These are phyloP conservation scores for Poeciliopsis turneri DNA, from an alignment of 2,797 vertebrate species.

Conservation along the genomic window DNA sequence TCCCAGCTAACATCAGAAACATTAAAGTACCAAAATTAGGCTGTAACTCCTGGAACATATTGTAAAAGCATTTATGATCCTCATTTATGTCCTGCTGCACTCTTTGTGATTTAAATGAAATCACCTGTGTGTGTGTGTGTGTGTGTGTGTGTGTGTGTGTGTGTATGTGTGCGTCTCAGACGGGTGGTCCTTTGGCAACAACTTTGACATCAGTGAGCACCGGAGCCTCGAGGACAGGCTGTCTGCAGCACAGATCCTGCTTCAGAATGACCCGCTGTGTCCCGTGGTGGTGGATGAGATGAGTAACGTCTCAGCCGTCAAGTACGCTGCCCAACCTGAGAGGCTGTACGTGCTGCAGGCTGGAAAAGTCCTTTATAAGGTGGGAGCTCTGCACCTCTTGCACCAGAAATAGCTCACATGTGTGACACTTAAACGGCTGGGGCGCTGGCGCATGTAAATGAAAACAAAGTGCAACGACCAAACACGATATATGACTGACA, in stretches of 20 bases:
- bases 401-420: not conserved
- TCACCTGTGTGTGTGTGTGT: too few species aligned
- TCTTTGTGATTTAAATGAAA: not conserved
- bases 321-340: constrained; percentile 90
- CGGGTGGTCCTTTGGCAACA: constrained; percentile 92
- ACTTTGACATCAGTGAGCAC: constrained; percentile 87
- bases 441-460: not conserved
- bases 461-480: not conserved
- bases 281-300: constrained; percentile 90
- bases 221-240: constrained; percentile 85
- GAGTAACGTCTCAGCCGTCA: constrained; percentile 80
- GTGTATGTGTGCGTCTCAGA: constrained; percentile 71
- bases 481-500: not conserved
- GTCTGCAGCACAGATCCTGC: constrained; percentile 83
- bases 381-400: constrained; percentile 48
- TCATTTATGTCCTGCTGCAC: not conserved
- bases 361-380: constrained; percentile 90
- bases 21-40: not conserved
- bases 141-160: too few species aligned
- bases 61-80: not conserved
- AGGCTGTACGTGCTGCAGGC: constrained; percentile 88
- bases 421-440: not conserved
- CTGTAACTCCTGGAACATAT: not conserved
- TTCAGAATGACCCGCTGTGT: constrained; percentile 84
- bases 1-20: not conserved